phyloP scores from a whole-genome alignment of 2,113 vertebrate genomes.

The Piprites chloris region DNA sequence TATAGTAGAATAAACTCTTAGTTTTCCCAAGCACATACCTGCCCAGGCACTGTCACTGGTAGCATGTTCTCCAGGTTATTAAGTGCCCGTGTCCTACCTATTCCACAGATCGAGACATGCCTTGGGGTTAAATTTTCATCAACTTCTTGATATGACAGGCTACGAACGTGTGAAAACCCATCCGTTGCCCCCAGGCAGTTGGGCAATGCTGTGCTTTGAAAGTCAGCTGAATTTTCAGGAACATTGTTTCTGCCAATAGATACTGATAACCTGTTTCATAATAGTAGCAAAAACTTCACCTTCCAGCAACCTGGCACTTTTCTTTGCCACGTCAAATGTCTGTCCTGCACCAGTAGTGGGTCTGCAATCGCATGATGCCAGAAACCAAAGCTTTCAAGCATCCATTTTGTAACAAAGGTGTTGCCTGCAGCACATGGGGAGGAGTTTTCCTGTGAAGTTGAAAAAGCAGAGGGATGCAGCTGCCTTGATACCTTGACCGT shows the following conservation, averaged over 20 bases:
- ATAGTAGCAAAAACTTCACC: neutral
- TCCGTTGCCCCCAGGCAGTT: accelerated
- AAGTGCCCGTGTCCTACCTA: neutral
- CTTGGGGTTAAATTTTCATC: neutral
- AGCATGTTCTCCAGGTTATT: neutral
- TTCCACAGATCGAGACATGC: neutral
- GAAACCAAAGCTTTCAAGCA: neutral
- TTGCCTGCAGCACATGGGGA: accelerated
- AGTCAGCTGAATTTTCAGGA: neutral
- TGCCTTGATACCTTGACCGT: neutral
- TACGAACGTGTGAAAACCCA: neutral
- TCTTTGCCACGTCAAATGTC: neutral
- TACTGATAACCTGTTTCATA: neutral
- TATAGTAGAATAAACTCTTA: neutral
- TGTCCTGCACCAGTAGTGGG: neutral
- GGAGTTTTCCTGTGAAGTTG: neutral
- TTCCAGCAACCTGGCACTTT: neutral
- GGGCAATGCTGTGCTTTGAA: neutral
- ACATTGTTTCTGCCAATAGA: neutral
- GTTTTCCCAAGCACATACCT: neutral
- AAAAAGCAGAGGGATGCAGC: neutral
- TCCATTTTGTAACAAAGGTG: neutral
- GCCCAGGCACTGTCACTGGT: neutral
- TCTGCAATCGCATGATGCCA: neutral
- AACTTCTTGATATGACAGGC: neutral